Conservation (phyloP, 2,888 invertebrate genomes). For the Lycophotia porphyrea region DNA sequence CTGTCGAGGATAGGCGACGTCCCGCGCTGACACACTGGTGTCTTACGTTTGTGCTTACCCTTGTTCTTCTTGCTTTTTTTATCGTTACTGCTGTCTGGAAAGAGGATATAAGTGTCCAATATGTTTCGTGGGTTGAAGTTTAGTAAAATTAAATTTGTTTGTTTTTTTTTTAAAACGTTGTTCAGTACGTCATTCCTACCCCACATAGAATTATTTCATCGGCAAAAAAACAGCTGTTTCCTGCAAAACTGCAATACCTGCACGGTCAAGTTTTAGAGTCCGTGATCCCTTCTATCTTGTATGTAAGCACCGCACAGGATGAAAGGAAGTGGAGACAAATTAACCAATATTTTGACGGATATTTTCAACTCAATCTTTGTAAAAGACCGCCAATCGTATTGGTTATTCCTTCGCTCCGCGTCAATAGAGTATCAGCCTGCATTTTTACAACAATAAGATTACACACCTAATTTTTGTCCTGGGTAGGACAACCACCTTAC, state of each 20-base stretch:
- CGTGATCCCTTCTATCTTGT: too few species aligned
- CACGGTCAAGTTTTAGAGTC: too few species aligned
- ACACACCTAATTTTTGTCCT: background rate
- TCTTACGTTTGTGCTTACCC: slow-evolving; percentile 80
- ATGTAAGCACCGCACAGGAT: background rate
- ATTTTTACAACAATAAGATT: background rate
- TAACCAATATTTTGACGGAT: background rate
- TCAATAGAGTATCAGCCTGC: background rate
- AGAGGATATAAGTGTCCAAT: slow-evolving; percentile 11
- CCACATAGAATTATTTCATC: too few species aligned
- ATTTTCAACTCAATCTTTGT: background rate
- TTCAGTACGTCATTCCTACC: background rate
- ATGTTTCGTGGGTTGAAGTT: background rate
- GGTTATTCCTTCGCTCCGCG: background rate
- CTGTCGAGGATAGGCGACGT: slow-evolving; percentile 79
- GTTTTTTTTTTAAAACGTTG: too few species aligned
- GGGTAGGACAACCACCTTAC: background rate
- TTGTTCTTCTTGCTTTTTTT: slow-evolving; percentile 83
- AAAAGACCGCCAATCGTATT: background rate
- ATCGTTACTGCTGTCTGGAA: slow-evolving; percentile 77
- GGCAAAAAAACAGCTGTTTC: too few species aligned
- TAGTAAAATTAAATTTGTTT: too few species aligned
- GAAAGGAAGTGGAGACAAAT: background rate
- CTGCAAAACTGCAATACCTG: too few species aligned
- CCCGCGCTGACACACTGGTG: slow-evolving; percentile 63